Evolutionary conservation across 2,113 vertebrate species (phyloP), one percentile per base, ranked within the genome.

Genomic region (Micronycteris hirsuta): DNA sequence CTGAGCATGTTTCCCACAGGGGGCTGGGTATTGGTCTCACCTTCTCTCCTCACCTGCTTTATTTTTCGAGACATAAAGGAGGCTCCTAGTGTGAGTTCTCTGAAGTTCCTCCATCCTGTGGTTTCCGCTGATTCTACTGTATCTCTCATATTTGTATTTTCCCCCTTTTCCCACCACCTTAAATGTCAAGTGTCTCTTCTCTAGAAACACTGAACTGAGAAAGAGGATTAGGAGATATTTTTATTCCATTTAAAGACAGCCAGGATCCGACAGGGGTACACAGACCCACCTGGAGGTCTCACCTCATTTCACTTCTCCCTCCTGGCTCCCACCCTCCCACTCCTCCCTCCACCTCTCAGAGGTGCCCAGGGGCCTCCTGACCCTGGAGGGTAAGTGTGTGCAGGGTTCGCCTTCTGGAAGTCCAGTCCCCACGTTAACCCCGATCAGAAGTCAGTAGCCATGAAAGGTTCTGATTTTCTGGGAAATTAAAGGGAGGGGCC

Each of bases 111-210:
- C 31, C 80, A 76, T 33, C 73, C 77, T 71, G 0, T 3, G 1
- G 10, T 41, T 90, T 83, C 71, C 52, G 8, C 33, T 22, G 31
- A 84, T 43, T 20, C 19, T 70, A 43, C n/a, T 4, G 4, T 4
- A 7, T 65, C 54, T 67, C 71, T 96, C 81, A 11, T 38, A 67
- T 74, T 85, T 58, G 26, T 77, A 15, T 89, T 68, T 71, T 47
- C 33, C 36, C 41, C 45, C 56, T 68, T 86, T 77, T 56, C 76
- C 70, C 47, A 63, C 67, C 89, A 85, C 54, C 73, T 95, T 92
- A 94, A 95, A 96, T 94, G 94, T 95, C 95, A 91, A 96, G 54
- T 41, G 15, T 54, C 82, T 88, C 90, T 93, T 89, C 85, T 86
- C 82, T 43, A 63, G 71, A 82, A 88, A 82, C 81, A 78, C 68